Evolutionary conservation across 2,113 vertebrate species (phyloP).

Genomic region (Indicator indicator): DNA sequence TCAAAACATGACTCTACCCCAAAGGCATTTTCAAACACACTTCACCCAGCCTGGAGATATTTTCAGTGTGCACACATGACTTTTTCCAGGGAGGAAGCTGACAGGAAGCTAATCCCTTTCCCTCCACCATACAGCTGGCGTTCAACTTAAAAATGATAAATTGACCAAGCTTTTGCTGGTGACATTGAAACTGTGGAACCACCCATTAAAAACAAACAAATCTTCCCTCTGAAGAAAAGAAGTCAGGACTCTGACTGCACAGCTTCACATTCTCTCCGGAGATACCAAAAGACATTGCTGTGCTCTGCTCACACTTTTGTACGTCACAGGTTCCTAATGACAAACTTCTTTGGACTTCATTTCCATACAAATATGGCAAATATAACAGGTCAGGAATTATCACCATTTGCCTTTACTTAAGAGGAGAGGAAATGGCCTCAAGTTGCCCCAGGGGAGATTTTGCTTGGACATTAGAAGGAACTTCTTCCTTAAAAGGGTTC

Average conservation of each 20-base stretch:
- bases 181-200: slow-evolving; percentile 10
- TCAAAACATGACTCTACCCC: slow-evolving; percentile 24
- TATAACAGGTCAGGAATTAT: not conserved
- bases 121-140: slow-evolving; percentile 28
- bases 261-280: not conserved
- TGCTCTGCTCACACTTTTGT: not conserved
- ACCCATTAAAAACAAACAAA: slow-evolving; percentile 1
- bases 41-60: slow-evolving; percentile 42
- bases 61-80: not conserved
- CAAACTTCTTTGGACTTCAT: not conserved
- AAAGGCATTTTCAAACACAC: slow-evolving; percentile 55
- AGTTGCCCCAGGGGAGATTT: too few species aligned
- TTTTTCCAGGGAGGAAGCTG: slow-evolving; percentile 63
- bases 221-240: not conserved
- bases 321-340: not conserved
- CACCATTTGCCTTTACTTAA: not conserved
- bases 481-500: too few species aligned
- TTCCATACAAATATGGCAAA: not conserved
- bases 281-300: not conserved
- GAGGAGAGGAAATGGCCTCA: too few species aligned
- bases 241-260: not conserved
- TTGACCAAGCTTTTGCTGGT: not conserved
- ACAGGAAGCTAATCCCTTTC: slow-evolving; percentile 63
- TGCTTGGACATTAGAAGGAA: too few species aligned
- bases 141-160: slow-evolving; percentile 42